phyloP scores from a whole-genome alignment of 2,113 vertebrate genomes.

The Pica pica region DNA sequence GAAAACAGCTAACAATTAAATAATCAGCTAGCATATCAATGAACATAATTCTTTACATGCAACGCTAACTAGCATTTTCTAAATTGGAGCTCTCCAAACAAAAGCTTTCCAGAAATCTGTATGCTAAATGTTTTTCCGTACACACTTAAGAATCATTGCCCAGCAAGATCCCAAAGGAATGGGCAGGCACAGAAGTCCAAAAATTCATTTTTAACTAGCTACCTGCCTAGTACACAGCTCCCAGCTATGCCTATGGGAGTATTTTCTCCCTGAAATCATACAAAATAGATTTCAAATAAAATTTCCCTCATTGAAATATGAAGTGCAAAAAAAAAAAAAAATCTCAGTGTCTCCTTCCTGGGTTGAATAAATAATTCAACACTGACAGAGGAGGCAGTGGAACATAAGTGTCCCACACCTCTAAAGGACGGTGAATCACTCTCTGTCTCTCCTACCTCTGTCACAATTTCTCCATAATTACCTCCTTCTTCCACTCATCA shows the following conservation, averaged over 20 bases:
- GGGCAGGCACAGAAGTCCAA: neutral
- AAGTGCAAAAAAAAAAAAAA: neutral
- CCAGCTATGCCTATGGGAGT: neutral
- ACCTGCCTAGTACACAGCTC: neutral
- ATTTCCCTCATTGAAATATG: neutral
- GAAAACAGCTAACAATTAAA: neutral
- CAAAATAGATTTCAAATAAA: neutral
- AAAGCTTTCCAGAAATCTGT: neutral
- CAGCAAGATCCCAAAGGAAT: neutral
- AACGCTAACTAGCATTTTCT: neutral
- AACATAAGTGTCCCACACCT: neutral
- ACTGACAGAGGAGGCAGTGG: neutral
- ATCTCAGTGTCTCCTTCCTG: neutral
- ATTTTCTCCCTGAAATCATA: neutral
- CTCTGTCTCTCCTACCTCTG: neutral
- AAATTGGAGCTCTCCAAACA: neutral
- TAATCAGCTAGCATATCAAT: neutral
- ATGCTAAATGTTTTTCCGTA: neutral
- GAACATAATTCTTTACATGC: neutral
- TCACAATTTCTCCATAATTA: neutral
- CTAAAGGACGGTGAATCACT: neutral
- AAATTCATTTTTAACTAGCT: neutral
- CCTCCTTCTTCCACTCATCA: neutral
- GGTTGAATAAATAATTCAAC: slow-evolving; percentile 13
- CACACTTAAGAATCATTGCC: neutral